Percentiles rank a stretch among this genome's conserved stretches.
These are phyloP conservation scores for fruit fly (Drosophila melanogaster) DNA, from an alignment of 1,140 invertebrate genomes.

Conservation along the genomic window DNA sequence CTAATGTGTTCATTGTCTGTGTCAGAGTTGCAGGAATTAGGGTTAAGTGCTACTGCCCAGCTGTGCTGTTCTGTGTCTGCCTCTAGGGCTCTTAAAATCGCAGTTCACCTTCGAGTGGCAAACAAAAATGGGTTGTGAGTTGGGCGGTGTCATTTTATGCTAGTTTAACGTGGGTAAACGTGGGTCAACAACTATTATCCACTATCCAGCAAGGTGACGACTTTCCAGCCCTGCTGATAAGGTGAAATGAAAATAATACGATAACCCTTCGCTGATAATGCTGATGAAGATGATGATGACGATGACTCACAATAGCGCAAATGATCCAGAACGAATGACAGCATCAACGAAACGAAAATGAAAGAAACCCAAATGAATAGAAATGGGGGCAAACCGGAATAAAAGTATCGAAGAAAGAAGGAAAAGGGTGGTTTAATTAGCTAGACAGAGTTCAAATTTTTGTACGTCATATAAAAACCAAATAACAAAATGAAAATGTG, in stretches of 20 bases:
- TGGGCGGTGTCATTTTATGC: conserved; percentile 12
- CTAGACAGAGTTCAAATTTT: too few species aligned
- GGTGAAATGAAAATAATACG: too few species aligned
- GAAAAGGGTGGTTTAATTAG: not conserved
- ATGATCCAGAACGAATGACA: conserved; percentile 80
- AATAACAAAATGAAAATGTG: too few species aligned
- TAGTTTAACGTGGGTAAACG: conserved; percentile 62
- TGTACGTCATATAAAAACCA: too few species aligned
- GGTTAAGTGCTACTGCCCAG: conserved; percentile 58
- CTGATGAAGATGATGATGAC: conserved; percentile 26
- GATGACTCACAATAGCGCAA: conserved; percentile 78
- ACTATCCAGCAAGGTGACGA: conserved; percentile 59
- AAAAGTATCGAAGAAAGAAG: conserved; percentile 16
- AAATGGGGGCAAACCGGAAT: conserved; percentile 31
- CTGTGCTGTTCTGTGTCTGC: conserved; percentile 21
- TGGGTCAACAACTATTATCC: conserved; percentile 73
- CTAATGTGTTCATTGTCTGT: conserved; percentile 67
- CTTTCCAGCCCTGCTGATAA: conserved; percentile 20
- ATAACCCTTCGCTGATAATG: conserved; percentile 3
- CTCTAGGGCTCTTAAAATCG: not conserved
- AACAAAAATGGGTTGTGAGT: not conserved
- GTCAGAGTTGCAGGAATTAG: conserved; percentile 61
- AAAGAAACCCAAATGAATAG: conserved; percentile 44
- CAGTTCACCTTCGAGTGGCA: conserved; percentile 15
- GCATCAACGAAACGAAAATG: conserved; percentile 56